phyloP scores from a whole-genome alignment of 2,113 vertebrate genomes.

The Hyla sarda region DNA sequence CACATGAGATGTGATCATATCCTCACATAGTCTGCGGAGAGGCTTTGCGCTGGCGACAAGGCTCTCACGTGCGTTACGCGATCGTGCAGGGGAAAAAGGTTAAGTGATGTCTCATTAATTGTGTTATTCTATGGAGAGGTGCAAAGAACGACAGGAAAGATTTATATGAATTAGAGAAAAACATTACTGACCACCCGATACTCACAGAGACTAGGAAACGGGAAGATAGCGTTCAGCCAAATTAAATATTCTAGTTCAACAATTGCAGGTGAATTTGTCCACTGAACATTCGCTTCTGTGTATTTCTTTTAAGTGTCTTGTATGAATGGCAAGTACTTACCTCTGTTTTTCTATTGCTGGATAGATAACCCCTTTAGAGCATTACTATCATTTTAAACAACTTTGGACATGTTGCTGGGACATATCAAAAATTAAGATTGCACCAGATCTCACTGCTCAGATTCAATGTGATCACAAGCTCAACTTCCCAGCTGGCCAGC shows the following conservation, averaged over 20 bases:
- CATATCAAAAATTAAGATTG: too few species aligned
- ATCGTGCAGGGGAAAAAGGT: slow-evolving; percentile 28
- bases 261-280: not conserved
- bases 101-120: slow-evolving; percentile 55
- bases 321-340: too few species aligned
- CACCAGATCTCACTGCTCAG: too few species aligned
- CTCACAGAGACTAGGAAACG: not conserved
- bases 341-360: too few species aligned
- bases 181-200: slow-evolving; percentile 43
- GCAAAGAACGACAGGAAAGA: slow-evolving; percentile 35
- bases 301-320: too few species aligned
- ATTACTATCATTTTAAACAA: too few species aligned
- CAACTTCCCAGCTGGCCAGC: too few species aligned
- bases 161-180: slow-evolving; percentile 50
- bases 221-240: not conserved
- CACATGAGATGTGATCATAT: slow-evolving; percentile 47
- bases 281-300: not conserved
- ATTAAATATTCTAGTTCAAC: slow-evolving; percentile 13
- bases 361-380: too few species aligned
- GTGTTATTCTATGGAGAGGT: slow-evolving; percentile 51
- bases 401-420: too few species aligned
- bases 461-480: too few species aligned
- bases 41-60: not conserved
- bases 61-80: not conserved
- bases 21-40: not conserved